phyloP scores from a whole-genome alignment of 2,888 invertebrate genomes.

The Bhutanitis thaidina region DNA sequence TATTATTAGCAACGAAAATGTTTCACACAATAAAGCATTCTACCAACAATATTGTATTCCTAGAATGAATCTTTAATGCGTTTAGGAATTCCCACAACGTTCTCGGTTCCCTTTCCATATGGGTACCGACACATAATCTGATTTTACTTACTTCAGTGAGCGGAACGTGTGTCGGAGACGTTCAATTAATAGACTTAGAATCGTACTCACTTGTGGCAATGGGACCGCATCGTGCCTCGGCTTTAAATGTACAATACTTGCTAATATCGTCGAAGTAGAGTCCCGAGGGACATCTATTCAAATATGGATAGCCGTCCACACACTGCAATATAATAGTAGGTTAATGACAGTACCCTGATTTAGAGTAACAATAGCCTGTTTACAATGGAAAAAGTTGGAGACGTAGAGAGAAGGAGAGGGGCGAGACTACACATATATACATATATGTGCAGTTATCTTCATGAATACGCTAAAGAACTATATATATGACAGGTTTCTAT shows the following conservation, averaged over 20 bases:
- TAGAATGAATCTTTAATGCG: constrained; percentile 18
- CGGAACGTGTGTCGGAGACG: constrained; percentile 19
- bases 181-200: constrained; percentile 18
- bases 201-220: constrained; percentile 88
- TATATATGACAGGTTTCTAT: too few species aligned
- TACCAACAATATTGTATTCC: constrained; percentile 16
- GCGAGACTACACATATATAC: too few species aligned
- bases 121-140: constrained; percentile 17
- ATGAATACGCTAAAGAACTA: too few species aligned
- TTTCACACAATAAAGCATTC: constrained; percentile 15
- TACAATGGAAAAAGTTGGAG: too few species aligned
- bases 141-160: constrained; percentile 19
- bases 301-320: constrained; percentile 92
- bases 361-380: constrained; percentile 8
- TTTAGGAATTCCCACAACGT: constrained; percentile 18
- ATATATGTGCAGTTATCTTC: too few species aligned
- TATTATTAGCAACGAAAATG: neutral
- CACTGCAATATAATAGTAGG: constrained; percentile 79
- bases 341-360: constrained; percentile 16
- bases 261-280: constrained; percentile 94
- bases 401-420: too few species aligned
- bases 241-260: constrained; percentile 94
- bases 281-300: constrained; percentile 93
- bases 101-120: constrained; percentile 13
- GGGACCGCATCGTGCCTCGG: constrained; percentile 94